These are phyloP conservation scores for Syngnathus floridae DNA, from an alignment of 2,113 vertebrate species.

Conservation along the genomic window DNA sequence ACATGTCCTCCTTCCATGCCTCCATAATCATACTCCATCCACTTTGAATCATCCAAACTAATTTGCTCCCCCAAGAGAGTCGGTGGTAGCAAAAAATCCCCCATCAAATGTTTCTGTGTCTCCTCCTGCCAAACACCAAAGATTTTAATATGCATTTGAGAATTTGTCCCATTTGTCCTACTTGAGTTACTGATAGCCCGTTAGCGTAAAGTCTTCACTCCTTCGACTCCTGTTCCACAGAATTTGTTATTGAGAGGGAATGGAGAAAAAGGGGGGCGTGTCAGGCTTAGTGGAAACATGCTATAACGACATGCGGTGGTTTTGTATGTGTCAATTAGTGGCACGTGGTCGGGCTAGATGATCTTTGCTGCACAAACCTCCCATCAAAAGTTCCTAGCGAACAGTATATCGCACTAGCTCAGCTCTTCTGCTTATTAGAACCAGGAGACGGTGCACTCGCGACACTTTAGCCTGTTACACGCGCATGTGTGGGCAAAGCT, in stretches of 20 bases:
- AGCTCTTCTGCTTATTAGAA: slow-evolving; percentile 57
- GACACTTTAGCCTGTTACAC: slow-evolving; percentile 40
- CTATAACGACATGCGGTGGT: slow-evolving; percentile 20
- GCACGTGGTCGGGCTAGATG: slow-evolving; percentile 29
- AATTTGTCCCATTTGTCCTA: slow-evolving; percentile 28
- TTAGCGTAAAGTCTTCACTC: slow-evolving; percentile 18
- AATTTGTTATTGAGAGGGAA: background rate
- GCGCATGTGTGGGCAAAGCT: slow-evolving; percentile 54
- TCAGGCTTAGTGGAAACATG: slow-evolving; percentile 43
- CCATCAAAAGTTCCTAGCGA: slow-evolving; percentile 34
- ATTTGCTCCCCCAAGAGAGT: slow-evolving; percentile 22
- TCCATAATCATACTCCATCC: slow-evolving; percentile 31
- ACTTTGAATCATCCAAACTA: slow-evolving; percentile 23
- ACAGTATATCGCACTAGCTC: slow-evolving; percentile 32
- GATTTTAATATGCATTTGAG: slow-evolving; percentile 15
- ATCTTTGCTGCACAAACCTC: slow-evolving; percentile 39
- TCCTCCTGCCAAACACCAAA: slow-evolving; percentile 28
- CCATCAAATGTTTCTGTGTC: slow-evolving; percentile 21
- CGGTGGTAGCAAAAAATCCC: slow-evolving; percentile 15
- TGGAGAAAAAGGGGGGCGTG: slow-evolving; percentile 12
- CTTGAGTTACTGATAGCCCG: slow-evolving; percentile 1
- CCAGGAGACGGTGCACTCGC: slow-evolving; percentile 34
- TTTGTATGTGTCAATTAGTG: slow-evolving; percentile 31
- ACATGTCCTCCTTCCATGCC: slow-evolving; percentile 33
- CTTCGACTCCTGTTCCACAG: slow-evolving; percentile 7